These are phyloP conservation scores for Neomicropteryx cornuta DNA, from an alignment of 1,140 invertebrate genomes.

Conservation along the genomic window DNA sequence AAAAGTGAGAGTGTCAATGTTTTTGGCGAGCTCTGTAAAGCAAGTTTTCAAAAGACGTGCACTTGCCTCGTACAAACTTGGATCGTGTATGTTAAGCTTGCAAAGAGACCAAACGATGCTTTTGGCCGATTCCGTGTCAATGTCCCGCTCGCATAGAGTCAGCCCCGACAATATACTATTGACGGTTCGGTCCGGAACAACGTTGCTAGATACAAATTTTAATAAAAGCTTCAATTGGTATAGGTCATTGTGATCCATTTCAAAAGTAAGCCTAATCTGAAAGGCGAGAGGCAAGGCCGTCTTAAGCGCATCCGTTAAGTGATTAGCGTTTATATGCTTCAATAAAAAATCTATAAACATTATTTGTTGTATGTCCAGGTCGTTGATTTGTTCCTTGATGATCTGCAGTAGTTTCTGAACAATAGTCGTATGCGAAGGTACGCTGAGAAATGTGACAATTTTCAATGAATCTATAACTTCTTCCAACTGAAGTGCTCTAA, in stretches of 20 bases:
- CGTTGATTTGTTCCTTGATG: constrained; percentile 45
- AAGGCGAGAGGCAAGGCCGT: constrained; percentile 51
- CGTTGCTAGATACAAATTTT: constrained; percentile 33
- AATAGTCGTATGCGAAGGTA: constrained; percentile 41
- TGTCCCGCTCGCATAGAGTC: constrained; percentile 26
- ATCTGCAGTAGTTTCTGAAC: constrained; percentile 49
- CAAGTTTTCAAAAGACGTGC: constrained; percentile 32
- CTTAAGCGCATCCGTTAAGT: constrained; percentile 45
- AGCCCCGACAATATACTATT: constrained; percentile 35
- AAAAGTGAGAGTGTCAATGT: constrained; percentile 29
- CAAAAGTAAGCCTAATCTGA: constrained; percentile 40
- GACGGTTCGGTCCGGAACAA: constrained; percentile 35
- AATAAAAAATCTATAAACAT: constrained; percentile 48
- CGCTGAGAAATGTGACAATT: constrained; percentile 40
- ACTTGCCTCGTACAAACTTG: constrained; percentile 23
- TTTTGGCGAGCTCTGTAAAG: constrained; percentile 29
- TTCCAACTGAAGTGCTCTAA: constrained; percentile 35
- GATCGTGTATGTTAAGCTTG: constrained; percentile 27
- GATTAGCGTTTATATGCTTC: constrained; percentile 27
- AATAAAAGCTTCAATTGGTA: constrained; percentile 37
- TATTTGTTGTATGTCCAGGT: constrained; percentile 45
- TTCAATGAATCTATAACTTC: constrained; percentile 45
- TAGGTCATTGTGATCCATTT: constrained; percentile 41
- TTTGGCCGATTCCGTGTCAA: constrained; percentile 31
- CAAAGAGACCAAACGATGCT: constrained; percentile 39